Conservation (phyloP, 2,113 vertebrate genomes). For the Felis catus region F.catus_Fca126_mat1.0 CM031426.1:13089001-13089500, state of each 20-base stretch:
- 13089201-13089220: not conserved
- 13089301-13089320: too few species aligned
- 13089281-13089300: not conserved
- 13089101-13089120: not conserved
- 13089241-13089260: not conserved
- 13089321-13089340: not conserved
- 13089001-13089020: not conserved
- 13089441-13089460: not conserved
- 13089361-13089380: not conserved
- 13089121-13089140: not conserved
- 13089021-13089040: rapidly evolving
- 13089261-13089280: too few species aligned
- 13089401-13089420: not conserved
- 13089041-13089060: not conserved
- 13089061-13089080: not conserved
- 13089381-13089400: not conserved
- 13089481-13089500: not conserved
- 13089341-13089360: not conserved
- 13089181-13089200: not conserved
- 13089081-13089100: not conserved
- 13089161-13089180: not conserved
- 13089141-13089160: not conserved
- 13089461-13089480: not conserved
- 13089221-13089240: not conserved
- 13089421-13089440: not conserved